phyloP scores from a whole-genome alignment of 2,888 invertebrate species.

The Phymatocera aterrima region DNA sequence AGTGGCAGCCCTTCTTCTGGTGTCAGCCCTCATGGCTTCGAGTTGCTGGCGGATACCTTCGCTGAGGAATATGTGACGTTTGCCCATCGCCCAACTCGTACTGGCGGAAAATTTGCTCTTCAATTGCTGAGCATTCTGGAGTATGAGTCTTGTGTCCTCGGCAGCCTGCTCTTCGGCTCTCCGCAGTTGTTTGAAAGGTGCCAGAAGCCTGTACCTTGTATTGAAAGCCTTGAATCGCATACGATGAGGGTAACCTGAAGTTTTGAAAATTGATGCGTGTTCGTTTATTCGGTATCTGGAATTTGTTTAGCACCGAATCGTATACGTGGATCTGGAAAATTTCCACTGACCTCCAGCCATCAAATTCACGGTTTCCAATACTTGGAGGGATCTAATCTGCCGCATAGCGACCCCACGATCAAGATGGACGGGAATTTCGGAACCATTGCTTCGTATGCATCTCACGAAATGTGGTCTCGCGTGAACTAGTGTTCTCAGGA shows the following conservation, averaged over 20 bases:
- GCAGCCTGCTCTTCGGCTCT: constrained; percentile 84
- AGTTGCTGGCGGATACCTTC: constrained; percentile 94
- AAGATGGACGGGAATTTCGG: constrained; percentile 88
- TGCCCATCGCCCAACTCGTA: constrained; percentile 93
- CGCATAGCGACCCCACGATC: constrained; percentile 90
- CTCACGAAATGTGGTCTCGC: constrained; percentile 96
- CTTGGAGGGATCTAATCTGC: constrained; percentile 90
- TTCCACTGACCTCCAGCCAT: constrained; percentile 87
- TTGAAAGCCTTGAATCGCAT: constrained; percentile 97
- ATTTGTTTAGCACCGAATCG: neutral
- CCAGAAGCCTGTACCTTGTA: constrained; percentile 89
- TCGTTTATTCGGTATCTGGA: neutral
- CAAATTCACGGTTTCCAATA: constrained; percentile 95
- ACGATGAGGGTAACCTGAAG: constrained; percentile 90
- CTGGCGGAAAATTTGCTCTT: constrained; percentile 73
- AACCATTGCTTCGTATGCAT: constrained; percentile 91
- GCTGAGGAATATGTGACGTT: constrained; percentile 95
- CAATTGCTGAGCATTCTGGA: constrained; percentile 83
- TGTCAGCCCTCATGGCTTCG: constrained; percentile 87
- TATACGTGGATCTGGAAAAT: too few species aligned
- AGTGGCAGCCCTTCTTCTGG: constrained; percentile 88
- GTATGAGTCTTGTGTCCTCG: constrained; percentile 86
- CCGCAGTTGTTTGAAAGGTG: constrained; percentile 84
- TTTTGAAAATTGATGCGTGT: neutral
- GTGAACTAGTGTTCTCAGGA: constrained; percentile 93